A percentile compares a stretch with the other conserved stretches of the same genome.
Conservation (phyloP, 2,888 invertebrate genomes). For the Melieria picta region DNA sequence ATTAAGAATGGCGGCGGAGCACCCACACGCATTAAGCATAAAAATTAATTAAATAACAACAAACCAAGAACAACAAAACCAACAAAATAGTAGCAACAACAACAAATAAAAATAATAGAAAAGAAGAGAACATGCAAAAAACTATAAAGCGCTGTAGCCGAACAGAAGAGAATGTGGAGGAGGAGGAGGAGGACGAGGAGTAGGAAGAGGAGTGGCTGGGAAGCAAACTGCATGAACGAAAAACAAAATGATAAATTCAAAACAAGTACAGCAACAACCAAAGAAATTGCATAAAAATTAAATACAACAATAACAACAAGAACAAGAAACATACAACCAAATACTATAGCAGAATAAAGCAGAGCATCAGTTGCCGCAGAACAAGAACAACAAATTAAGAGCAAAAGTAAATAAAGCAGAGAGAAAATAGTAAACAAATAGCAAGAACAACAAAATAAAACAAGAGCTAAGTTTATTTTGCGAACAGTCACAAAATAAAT, state of each 20-base stretch:
- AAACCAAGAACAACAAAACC: constrained; percentile 36
- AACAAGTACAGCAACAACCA: constrained; percentile 44
- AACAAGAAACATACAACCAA: background rate
- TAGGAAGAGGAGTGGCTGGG: constrained; percentile 20
- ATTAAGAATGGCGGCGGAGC: constrained; percentile 69
- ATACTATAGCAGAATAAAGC: constrained; percentile 8
- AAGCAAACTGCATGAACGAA: constrained; percentile 40
- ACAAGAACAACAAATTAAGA: constrained; percentile 37
- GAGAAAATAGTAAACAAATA: constrained; percentile 43
- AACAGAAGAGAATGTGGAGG: background rate
- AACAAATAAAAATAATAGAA: constrained; percentile 33
- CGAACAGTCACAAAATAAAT: constrained; percentile 7
- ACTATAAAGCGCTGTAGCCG: constrained; percentile 17
- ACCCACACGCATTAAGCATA: constrained; percentile 27
- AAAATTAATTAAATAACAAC: constrained; percentile 34
- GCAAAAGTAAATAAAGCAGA: constrained; percentile 42
- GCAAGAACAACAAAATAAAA: constrained; percentile 8
- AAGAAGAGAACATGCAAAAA: constrained; percentile 7
- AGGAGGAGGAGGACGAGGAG: background rate
- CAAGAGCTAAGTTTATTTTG: constrained; percentile 22
- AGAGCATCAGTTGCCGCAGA: constrained; percentile 26
- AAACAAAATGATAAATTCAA: constrained; percentile 42
- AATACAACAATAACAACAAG: constrained; percentile 41
- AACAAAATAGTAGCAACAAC: constrained; percentile 39
- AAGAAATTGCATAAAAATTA: constrained; percentile 21